Evolutionary conservation across 2,888 invertebrate genomes (phyloP).

Genomic region (Cancer borealis): DNA sequence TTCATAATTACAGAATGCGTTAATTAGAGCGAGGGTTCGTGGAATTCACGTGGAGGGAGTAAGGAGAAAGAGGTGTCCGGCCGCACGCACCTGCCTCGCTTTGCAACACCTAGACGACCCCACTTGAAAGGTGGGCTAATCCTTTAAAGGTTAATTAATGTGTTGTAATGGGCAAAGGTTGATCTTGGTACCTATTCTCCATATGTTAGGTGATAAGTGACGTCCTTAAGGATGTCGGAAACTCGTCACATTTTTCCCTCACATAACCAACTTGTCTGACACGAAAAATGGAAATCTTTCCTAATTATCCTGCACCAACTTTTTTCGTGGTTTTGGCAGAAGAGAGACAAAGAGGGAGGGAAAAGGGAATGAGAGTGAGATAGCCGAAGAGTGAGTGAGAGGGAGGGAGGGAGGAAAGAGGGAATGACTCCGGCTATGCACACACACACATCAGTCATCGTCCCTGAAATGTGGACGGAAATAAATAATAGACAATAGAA

Average conservation of each 20-base stretch:
- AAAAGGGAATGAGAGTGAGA: no score
- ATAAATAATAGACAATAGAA: not conserved
- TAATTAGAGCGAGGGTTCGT: constrained; percentile 17
- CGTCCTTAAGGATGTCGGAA: not conserved
- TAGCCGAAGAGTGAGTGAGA: no score
- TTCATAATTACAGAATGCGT: not conserved
- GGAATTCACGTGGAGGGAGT: not conserved
- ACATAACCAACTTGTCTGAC: no score
- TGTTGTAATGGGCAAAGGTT: not conserved
- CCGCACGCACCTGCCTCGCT: not conserved
- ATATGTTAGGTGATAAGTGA: not conserved
- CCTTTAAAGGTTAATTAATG: not conserved
- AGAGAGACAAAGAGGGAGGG: no score
- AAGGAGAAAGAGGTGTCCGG: not conserved
- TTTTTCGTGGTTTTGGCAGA: no score
- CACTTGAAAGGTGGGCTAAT: not conserved
- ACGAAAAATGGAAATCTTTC: no score
- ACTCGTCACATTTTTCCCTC: not conserved
- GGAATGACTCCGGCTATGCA: not conserved
- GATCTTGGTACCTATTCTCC: not conserved
- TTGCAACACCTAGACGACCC: not conserved
- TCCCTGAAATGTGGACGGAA: not conserved
- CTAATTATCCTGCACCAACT: no score
- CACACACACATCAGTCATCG: not conserved
- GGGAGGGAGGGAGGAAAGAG: no score